Conservation (phyloP, 1,140 invertebrate genomes). For the Scaptomyza pallida region DNA sequence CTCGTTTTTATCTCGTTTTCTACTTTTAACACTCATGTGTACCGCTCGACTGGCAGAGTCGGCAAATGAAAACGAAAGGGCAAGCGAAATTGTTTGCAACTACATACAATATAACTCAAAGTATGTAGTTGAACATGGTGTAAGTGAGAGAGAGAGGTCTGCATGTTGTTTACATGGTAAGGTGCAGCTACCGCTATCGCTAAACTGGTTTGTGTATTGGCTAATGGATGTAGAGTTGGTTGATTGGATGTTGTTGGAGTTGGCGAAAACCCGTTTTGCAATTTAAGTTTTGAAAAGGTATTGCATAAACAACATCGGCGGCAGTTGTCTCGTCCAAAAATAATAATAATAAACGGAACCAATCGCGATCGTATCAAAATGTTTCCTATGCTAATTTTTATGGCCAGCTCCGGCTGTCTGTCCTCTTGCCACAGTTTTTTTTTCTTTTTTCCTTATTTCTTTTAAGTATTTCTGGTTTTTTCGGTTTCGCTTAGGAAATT, state of each 20-base stretch:
- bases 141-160: constrained; percentile 13
- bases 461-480: constrained; percentile 6
- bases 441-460: constrained; percentile 7
- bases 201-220: constrained; percentile 72
- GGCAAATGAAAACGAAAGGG: constrained; percentile 70
- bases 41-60: constrained; percentile 30
- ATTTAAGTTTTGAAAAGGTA: constrained; percentile 66
- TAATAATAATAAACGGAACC: constrained; percentile 62
- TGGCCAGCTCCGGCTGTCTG: constrained; percentile 55
- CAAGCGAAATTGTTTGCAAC: constrained; percentile 59
- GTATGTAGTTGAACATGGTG: background rate
- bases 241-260: constrained; percentile 17
- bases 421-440: constrained; percentile 70
- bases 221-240: constrained; percentile 54
- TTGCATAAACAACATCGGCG: constrained; percentile 67
- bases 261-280: constrained; percentile 65
- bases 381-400: constrained; percentile 70
- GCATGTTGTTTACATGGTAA: constrained; percentile 60
- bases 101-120: background rate
- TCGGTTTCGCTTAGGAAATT: constrained; percentile 30
- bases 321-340: constrained; percentile 45
- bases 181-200: constrained; percentile 41
- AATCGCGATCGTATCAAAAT: constrained; percentile 32
- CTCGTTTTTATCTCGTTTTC: constrained; percentile 52
- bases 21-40: constrained; percentile 13